These are phyloP conservation scores for Diachrysia chrysitis DNA, from an alignment of 2,888 invertebrate species.

Conservation along the genomic window DNA sequence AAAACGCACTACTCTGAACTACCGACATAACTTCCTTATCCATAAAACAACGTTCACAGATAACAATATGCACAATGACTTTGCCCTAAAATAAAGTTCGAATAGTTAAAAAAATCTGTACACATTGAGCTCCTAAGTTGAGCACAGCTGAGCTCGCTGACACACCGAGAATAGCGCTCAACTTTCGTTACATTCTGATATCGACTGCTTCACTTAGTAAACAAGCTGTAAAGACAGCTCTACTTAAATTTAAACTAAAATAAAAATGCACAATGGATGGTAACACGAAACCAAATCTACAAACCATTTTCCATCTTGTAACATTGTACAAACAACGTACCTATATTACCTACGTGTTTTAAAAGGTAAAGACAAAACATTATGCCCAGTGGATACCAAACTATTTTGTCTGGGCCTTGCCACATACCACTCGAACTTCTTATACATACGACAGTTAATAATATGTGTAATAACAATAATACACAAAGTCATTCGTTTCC, in stretches of 20 bases:
- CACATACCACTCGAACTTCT: background rate
- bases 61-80: constrained; percentile 53
- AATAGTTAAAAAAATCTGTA: constrained; percentile 59
- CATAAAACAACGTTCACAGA: constrained; percentile 47
- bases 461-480: no score
- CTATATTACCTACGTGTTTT: no score
- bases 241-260: constrained; percentile 32
- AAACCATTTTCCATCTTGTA: constrained; percentile 5
- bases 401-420: background rate
- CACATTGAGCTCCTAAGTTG: constrained; percentile 61
- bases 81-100: constrained; percentile 49
- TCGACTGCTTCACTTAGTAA: constrained; percentile 49
- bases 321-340: background rate
- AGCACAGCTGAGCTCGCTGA: constrained; percentile 51
- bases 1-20: constrained; percentile 8
- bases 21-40: background rate
- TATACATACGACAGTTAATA: background rate
- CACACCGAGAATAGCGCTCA: constrained; percentile 41
- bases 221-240: constrained; percentile 21
- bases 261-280: constrained; percentile 56
- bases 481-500: no score
- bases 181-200: constrained; percentile 43
- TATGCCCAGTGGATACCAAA: no score
- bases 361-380: no score
- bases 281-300: constrained; percentile 42